Evolutionary conservation across 2,888 invertebrate species (phyloP).

Genomic region (Brachynemurus nebulosus): DNA sequence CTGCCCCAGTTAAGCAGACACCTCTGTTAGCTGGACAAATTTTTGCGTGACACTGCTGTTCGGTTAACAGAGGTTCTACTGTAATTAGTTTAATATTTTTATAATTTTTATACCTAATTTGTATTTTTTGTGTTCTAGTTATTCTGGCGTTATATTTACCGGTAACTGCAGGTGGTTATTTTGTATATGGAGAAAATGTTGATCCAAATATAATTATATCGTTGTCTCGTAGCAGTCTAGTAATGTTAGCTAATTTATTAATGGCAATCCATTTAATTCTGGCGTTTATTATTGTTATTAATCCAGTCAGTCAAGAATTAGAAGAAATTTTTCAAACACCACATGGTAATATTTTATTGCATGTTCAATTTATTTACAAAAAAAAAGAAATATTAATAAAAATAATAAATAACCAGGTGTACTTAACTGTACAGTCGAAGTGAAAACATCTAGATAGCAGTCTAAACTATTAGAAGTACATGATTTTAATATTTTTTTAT

Average conservation of each 20-base stretch:
- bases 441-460: too few relatives aligned
- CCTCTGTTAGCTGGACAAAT: too few relatives aligned
- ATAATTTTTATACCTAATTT: neutral
- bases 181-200: constrained; percentile 45
- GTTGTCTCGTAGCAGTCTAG: constrained; percentile 37
- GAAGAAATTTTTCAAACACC: constrained; percentile 50
- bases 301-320: constrained; percentile 55
- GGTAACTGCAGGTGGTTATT: constrained; percentile 45
- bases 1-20: too few relatives aligned
- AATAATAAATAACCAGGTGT: too few relatives aligned
- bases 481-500: too few relatives aligned
- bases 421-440: too few relatives aligned
- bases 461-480: too few relatives aligned
- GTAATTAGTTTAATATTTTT: neutral
- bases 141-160: constrained; percentile 43
- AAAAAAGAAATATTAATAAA: too few relatives aligned
- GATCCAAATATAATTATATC: constrained; percentile 45
- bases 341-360: constrained; percentile 33
- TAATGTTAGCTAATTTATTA: constrained; percentile 42
- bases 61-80: too few relatives aligned
- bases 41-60: too few relatives aligned
- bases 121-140: constrained; percentile 29
- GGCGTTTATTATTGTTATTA: constrained; percentile 54
- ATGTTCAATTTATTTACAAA: too few relatives aligned
- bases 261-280: constrained; percentile 50